Evolutionary conservation across 2,888 invertebrate species (phyloP).

Genomic region (Cataglyphis altisquamis): DNA sequence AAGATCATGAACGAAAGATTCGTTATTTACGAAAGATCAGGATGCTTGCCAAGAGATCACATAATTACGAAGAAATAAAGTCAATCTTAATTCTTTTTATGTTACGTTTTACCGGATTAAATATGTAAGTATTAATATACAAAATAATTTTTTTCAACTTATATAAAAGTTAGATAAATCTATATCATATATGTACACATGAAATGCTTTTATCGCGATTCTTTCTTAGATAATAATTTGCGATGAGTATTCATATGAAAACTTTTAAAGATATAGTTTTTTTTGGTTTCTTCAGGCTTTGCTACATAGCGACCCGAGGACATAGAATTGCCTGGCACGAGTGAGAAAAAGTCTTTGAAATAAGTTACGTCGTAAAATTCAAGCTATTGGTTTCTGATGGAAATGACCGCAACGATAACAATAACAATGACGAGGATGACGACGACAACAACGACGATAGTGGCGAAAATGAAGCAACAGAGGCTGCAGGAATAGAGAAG

Average conservation of each 20-base stretch:
- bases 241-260: background rate
- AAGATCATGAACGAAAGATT: too few species aligned
- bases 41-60: too few species aligned
- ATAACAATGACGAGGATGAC: background rate
- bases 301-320: background rate
- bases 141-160: too few species aligned
- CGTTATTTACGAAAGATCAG: too few species aligned
- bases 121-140: too few species aligned
- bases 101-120: too few species aligned
- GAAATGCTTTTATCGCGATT: background rate
- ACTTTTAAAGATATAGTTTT: background rate
- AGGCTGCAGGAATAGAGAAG: conserved; percentile 60
- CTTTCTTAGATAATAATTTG: background rate
- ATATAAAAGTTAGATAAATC: too few species aligned
- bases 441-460: background rate
- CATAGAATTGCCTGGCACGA: background rate
- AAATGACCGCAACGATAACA: conserved; percentile 17
- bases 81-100: too few species aligned
- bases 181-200: too few species aligned
- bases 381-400: conserved; percentile 30
- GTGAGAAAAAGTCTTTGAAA: conserved; percentile 17
- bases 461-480: background rate
- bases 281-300: background rate
- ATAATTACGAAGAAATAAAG: too few species aligned
- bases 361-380: conserved; percentile 16